These are phyloP conservation scores for Dissostichus mawsoni DNA, from an alignment of 2,113 vertebrate genomes.

Conservation along the genomic window DNA sequence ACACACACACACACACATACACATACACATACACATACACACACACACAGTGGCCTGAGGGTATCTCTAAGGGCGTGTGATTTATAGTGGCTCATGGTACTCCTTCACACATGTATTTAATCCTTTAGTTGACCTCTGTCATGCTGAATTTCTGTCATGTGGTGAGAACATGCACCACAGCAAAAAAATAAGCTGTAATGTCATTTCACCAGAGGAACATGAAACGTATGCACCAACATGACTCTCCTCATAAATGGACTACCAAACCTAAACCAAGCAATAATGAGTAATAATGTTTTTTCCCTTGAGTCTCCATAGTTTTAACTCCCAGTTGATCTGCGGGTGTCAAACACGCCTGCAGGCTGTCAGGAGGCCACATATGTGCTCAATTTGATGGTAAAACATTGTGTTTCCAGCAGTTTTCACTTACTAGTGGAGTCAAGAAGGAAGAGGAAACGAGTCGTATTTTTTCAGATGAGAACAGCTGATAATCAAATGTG, in stretches of 20 bases:
- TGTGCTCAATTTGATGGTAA: slow-evolving; percentile 3
- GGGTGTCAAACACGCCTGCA: slow-evolving; percentile 26
- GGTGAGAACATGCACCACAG: background rate
- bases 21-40: slow-evolving; percentile 1
- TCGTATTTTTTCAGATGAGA: slow-evolving; percentile 32
- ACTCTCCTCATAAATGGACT: slow-evolving; percentile 15
- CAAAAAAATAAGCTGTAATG: background rate
- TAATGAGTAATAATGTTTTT: slow-evolving; percentile 27
- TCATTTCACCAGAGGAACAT: background rate
- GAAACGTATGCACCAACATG: slow-evolving; percentile 13
- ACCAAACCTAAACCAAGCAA: slow-evolving; percentile 6
- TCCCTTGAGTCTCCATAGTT: background rate
- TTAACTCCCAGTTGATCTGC: slow-evolving; percentile 29
- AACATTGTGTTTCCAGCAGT: slow-evolving; percentile 1
- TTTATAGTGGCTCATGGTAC: slow-evolving; percentile 34
- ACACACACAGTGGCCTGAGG: slow-evolving; percentile 3
- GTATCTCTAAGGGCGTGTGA: slow-evolving; percentile 34
- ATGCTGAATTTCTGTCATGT: slow-evolving; percentile 21
- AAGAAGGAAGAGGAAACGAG: slow-evolving; percentile 41
- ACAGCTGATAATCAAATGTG: slow-evolving; percentile 41
- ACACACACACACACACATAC: too few relatives aligned
- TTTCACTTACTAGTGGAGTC: background rate
- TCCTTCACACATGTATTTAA: slow-evolving; percentile 57
- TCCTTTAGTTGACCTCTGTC: slow-evolving; percentile 64
- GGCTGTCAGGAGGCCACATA: slow-evolving; percentile 25